These are phyloP conservation scores for Proales similis DNA, from an alignment of 1,140 invertebrate species.

Conservation along the genomic window DNA sequence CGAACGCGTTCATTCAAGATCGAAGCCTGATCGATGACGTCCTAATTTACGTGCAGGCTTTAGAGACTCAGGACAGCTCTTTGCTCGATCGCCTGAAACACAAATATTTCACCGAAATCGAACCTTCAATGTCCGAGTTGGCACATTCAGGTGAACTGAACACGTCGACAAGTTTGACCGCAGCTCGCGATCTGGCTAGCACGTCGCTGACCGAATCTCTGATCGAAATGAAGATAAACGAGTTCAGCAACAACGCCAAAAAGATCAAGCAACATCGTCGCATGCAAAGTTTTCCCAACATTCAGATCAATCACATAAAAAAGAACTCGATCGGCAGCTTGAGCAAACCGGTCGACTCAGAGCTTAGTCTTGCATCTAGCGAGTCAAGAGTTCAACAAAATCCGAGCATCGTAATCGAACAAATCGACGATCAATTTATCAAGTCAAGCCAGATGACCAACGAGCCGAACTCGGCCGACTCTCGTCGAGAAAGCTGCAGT, in stretches of 20 bases:
- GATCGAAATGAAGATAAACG: not conserved
- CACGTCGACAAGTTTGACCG: not conserved
- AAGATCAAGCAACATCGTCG: not conserved
- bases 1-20: slow-evolving; percentile 15
- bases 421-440: not conserved
- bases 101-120: too few species aligned
- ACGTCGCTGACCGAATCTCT: not conserved
- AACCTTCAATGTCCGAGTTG: too few species aligned
- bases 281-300: slow-evolving; percentile 5
- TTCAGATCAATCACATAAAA: not conserved
- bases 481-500: not conserved
- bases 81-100: too few species aligned
- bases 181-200: not conserved
- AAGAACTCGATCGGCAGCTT: not conserved
- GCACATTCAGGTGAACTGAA: not conserved
- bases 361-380: not conserved
- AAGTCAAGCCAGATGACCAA: too few species aligned
- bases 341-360: not conserved
- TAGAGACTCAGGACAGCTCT: slow-evolving; percentile 6
- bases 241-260: not conserved
- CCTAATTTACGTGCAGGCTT: slow-evolving; percentile 12
- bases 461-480: not conserved
- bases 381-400: not conserved
- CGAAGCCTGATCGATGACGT: not conserved
- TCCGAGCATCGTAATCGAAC: not conserved